phyloP scores from a whole-genome alignment of 2,113 vertebrate genomes.

The Pleuronectes platessa region DNA sequence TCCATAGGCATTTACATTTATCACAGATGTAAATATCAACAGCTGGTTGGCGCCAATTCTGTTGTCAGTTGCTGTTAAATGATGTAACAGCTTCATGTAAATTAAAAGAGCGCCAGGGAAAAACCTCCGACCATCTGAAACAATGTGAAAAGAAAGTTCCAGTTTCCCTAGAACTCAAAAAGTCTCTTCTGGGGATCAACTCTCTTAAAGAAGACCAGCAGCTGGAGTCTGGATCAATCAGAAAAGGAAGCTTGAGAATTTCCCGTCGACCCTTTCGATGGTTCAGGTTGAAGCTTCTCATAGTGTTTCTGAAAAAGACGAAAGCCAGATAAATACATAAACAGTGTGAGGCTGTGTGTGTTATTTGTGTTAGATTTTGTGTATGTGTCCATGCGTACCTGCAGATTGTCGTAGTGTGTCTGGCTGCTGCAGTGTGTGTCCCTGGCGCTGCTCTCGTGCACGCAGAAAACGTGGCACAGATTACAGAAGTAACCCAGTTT shows the following conservation, averaged over 20 bases:
- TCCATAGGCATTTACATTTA: not conserved
- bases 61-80: no score
- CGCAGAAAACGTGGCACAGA: conserved; percentile 73
- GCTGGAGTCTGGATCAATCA: conserved; percentile 11
- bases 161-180: no score
- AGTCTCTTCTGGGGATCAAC: no score
- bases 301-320: conserved; percentile 67
- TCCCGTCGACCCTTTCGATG: not conserved
- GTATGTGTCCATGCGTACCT: conserved; percentile 18
- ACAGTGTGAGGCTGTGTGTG: not conserved
- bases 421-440: conserved; percentile 63
- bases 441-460: conserved; percentile 47
- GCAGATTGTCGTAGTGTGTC: conserved; percentile 64
- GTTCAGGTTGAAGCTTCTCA: conserved; percentile 32
- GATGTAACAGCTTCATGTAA: no score
- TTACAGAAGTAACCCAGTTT: conserved; percentile 81
- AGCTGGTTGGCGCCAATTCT: no score
- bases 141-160: no score
- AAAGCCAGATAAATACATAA: rapidly evolving
- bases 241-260: conserved; percentile 14
- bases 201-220: no score
- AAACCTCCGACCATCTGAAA: no score
- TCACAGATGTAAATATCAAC: not conserved
- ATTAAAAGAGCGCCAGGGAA: no score
- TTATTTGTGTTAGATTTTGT: not conserved